phyloP scores from a whole-genome alignment of 92 coral and sea anemone genomes.

The Muricea muricata region DNA sequence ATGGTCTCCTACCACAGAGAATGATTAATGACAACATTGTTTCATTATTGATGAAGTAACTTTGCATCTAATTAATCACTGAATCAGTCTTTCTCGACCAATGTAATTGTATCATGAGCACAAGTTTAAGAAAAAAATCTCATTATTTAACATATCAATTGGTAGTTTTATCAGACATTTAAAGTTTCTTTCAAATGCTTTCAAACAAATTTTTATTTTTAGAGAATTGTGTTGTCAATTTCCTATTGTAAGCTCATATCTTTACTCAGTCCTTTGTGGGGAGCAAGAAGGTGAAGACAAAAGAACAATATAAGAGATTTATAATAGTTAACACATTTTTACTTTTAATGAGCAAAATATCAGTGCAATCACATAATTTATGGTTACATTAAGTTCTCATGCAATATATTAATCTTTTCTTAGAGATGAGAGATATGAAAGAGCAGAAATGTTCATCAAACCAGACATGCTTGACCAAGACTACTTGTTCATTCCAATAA shows the following conservation, averaged over 20 bases:
- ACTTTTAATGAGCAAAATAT: neutral
- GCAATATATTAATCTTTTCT: neutral
- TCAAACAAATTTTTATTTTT: neutral
- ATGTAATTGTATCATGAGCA: no score
- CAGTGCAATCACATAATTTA: neutral
- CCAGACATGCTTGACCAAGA: neutral
- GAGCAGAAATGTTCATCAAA: neutral
- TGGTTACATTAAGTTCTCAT: neutral
- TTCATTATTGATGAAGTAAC: neutral
- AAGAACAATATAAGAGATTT: neutral
- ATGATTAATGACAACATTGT: neutral
- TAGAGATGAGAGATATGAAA: conserved; percentile 3
- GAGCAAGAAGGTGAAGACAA: neutral
- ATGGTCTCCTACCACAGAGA: neutral
- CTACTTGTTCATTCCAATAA: neutral
- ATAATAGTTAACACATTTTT: neutral
- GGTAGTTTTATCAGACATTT: no score
- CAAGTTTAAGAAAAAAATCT: neutral
- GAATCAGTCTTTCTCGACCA: no score
- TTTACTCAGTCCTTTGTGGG: no score
- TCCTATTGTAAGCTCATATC: neutral
- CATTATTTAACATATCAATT: neutral
- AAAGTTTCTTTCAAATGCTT: neutral
- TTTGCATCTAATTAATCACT: neutral
- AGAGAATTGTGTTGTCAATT: neutral